Evolutionary conservation across 2,888 invertebrate genomes (phyloP).

Genomic region (Ormyrus nitidulus): DNA sequence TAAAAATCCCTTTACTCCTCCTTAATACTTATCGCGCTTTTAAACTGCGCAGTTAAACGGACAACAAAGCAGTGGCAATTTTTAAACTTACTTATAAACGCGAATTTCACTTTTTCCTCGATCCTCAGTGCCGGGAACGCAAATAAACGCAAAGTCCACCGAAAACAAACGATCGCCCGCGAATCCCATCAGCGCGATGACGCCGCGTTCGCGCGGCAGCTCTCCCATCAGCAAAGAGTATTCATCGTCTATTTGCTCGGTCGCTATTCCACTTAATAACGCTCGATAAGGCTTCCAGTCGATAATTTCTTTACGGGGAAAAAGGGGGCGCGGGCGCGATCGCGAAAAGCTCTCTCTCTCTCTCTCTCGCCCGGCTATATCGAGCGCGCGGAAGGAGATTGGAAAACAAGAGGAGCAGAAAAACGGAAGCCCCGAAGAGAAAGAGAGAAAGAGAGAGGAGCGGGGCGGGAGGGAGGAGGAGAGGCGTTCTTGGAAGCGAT

Average conservation of each 20-base stretch:
- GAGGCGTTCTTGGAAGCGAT: conserved; percentile 59
- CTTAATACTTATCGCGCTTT: neutral
- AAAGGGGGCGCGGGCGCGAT: neutral
- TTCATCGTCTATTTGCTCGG: too few species aligned
- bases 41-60: neutral
- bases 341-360: neutral
- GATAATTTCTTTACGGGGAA: neutral
- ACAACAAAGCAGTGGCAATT: neutral
- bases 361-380: too few species aligned
- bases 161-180: too few species aligned
- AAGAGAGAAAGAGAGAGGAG: neutral
- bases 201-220: too few species aligned
- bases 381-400: neutral
- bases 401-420: conserved; percentile 21
- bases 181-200: too few species aligned
- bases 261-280: too few species aligned
- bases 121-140: too few species aligned
- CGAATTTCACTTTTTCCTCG: too few species aligned
- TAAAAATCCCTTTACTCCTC: neutral
- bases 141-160: too few species aligned
- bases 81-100: neutral
- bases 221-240: too few species aligned
- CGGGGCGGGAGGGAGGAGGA: conserved; percentile 4
- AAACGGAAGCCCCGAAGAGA: conserved; percentile 24
- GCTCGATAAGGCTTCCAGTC: too few species aligned